These are phyloP conservation scores for Cranoglanis bouderius DNA, from an alignment of 2,113 vertebrate species.

Conservation along the genomic window DNA sequence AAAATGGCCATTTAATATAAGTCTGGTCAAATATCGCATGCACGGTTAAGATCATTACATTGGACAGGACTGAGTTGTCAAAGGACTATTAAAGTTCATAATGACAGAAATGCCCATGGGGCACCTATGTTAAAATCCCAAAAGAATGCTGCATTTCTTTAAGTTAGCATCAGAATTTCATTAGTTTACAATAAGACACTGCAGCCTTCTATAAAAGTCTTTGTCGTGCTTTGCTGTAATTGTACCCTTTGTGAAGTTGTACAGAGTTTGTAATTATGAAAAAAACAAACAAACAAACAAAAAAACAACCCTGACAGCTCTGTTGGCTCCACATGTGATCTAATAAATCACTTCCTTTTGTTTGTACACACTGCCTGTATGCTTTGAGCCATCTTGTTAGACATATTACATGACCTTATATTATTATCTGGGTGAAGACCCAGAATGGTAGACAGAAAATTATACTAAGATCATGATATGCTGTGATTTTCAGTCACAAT, in stretches of 20 bases:
- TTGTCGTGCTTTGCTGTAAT: slow-evolving; percentile 47
- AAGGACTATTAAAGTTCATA: slow-evolving; percentile 30
- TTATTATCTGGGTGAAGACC: not conserved
- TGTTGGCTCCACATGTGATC: slow-evolving; percentile 60
- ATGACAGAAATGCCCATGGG: slow-evolving; percentile 9
- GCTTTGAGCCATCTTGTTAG: slow-evolving; percentile 45
- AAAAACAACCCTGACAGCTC: slow-evolving; percentile 55
- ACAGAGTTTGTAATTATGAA: slow-evolving; percentile 48
- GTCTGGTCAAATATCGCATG: slow-evolving; percentile 9
- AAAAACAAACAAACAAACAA: slow-evolving; percentile 43
- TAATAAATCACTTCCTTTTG: slow-evolving; percentile 60
- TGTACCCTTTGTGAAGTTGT: slow-evolving; percentile 47
- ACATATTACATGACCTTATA: not conserved
- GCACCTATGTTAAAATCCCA: slow-evolving; percentile 37
- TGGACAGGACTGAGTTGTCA: slow-evolving; percentile 35
- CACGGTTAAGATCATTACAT: not conserved
- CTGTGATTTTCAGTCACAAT: slow-evolving; percentile 54
- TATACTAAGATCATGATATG: not conserved
- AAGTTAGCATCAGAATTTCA: slow-evolving; percentile 36
- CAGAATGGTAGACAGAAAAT: not conserved
- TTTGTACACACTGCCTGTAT: slow-evolving; percentile 60
- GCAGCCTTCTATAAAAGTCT: slow-evolving; percentile 39
- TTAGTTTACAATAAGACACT: slow-evolving; percentile 22
- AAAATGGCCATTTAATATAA: slow-evolving; percentile 9
- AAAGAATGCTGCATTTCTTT: slow-evolving; percentile 30